Evolutionary conservation across 2,797 vertebrate species (phyloP), one percentile per base, ranked within the genome.

Genomic region (Phoebastria nigripes): DNA sequence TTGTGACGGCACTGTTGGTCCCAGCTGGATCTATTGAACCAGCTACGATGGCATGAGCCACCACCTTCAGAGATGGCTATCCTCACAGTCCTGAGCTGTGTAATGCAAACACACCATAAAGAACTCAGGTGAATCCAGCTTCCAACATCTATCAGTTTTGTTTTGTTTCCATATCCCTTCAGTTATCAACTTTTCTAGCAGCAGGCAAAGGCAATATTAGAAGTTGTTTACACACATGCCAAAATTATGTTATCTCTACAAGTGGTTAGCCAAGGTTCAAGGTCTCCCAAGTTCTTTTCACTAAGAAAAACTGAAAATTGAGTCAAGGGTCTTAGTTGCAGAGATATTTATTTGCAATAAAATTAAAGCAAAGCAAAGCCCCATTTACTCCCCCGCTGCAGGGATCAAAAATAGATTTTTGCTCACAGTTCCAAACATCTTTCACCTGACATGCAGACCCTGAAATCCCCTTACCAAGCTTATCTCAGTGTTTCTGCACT

Each of bases 141-240:
- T 71, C 31, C 73, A 66, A n/a, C 9, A 31, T 65, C 51, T 76
- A 76, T 49, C 2, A 1, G 1, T 29, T 93, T 63, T 84, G 24
- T 20, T 79, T 87, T 62, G 15, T 26, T 89, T 90, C 61, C 46
- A 39, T 26, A 76, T 46, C 9, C 26, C 58, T 81, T 93, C 73
- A 96, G 35, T 79, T 79, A 81, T 12, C 49, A 35, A 35, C 26
- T 82, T 79, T 76, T 55, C 31, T 77, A 85, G 51, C 61, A 80
- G 25, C 24, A 84, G 21, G 12, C 14, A 58, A 79, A 82, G 35
- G 15, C 31, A 83, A 15, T 56, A 61, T 61, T 47, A 39, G 15
- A 85, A 74, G 39, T 35, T 44, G 10, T 55, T 90, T 80, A 37
- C 20, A 78, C 3, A 26, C 12, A 20, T 0, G 2, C 7, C 33